Evolutionary conservation across 2,888 invertebrate species (phyloP).

Genomic region (Alentia gelatinosa): DNA sequence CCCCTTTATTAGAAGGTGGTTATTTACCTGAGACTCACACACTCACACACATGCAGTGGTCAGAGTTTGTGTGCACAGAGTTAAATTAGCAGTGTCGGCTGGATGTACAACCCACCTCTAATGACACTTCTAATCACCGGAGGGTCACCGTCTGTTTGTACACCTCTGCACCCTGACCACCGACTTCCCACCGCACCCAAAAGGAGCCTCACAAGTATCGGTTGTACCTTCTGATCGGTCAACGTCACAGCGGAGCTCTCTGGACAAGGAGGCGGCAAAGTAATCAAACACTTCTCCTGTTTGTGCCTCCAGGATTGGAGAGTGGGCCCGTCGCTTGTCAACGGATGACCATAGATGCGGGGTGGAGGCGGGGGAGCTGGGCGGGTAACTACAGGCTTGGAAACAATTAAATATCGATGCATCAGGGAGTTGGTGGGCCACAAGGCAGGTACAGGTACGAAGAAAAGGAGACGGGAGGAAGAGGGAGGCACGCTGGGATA

Average conservation of each 20-base stretch:
- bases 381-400: slow-evolving; percentile 18
- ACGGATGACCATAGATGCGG: background rate
- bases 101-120: slow-evolving; percentile 26
- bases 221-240: slow-evolving; percentile 16
- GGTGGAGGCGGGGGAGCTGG: background rate
- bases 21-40: background rate
- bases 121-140: slow-evolving; percentile 16
- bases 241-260: slow-evolving; percentile 4
- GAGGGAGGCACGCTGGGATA: background rate
- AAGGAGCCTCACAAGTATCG: background rate
- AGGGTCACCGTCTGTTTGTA: slow-evolving; percentile 32
- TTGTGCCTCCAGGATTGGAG: slow-evolving; percentile 45
- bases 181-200: background rate
- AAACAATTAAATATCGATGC: slow-evolving; percentile 52
- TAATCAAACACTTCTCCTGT: slow-evolving; percentile 54
- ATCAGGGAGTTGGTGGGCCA: background rate
- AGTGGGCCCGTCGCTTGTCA: background rate
- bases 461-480: background rate
- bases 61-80: slow-evolving; percentile 1
- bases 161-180: background rate
- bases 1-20: background rate
- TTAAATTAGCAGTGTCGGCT: slow-evolving; percentile 39
- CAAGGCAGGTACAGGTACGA: background rate
- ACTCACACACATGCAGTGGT: background rate
- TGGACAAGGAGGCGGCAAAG: slow-evolving; percentile 46